These are phyloP conservation scores for Matsumurasca onukii DNA, from an alignment of 1,140 invertebrate species.

Conservation along the genomic window DNA sequence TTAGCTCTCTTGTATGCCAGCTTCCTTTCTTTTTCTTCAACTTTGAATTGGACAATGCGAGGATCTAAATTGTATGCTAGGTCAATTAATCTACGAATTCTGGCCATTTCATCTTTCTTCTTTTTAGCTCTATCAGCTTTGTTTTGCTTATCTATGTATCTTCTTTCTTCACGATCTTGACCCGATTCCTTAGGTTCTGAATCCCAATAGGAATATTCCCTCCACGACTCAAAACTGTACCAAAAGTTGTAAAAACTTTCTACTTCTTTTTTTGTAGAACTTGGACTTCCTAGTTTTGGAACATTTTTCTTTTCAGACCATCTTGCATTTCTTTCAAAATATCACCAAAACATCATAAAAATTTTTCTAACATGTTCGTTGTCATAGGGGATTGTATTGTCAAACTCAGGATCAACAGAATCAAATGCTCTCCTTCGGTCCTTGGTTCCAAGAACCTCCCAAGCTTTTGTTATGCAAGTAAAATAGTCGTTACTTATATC, in stretches of 20 bases:
- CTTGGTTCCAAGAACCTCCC: conserved; percentile 84
- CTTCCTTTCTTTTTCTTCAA: conserved; percentile 92
- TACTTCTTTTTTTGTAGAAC: conserved; percentile 69
- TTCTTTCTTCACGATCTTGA: conserved; percentile 90
- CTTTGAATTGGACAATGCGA: conserved; percentile 86
- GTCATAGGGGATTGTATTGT: conserved; percentile 79
- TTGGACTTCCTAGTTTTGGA: conserved; percentile 77
- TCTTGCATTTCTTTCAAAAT: conserved; percentile 85
- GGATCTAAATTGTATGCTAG: conserved; percentile 93
- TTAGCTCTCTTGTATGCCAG: conserved; percentile 85
- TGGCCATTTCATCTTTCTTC: conserved; percentile 95
- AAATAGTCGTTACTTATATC: conserved; percentile 93
- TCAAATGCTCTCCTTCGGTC: conserved; percentile 87
- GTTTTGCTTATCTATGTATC: conserved; percentile 98
- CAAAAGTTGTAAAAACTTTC: conserved; percentile 89
- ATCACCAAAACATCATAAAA: conserved; percentile 65
- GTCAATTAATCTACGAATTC: conserved; percentile 89
- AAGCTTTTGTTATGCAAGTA: conserved; percentile 98
- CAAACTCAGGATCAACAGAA: conserved; percentile 93
- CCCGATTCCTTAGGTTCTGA: conserved; percentile 99
- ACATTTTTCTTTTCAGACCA: conserved; percentile 92
- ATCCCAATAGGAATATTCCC: conserved; percentile 98
- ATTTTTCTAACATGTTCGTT: conserved; percentile 71
- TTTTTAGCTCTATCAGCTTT: conserved; percentile 85
- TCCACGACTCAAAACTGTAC: conserved; percentile 98